Evolutionary conservation across 2,797 vertebrate genomes (phyloP).

Genomic region (Alauda arvensis): DNA sequence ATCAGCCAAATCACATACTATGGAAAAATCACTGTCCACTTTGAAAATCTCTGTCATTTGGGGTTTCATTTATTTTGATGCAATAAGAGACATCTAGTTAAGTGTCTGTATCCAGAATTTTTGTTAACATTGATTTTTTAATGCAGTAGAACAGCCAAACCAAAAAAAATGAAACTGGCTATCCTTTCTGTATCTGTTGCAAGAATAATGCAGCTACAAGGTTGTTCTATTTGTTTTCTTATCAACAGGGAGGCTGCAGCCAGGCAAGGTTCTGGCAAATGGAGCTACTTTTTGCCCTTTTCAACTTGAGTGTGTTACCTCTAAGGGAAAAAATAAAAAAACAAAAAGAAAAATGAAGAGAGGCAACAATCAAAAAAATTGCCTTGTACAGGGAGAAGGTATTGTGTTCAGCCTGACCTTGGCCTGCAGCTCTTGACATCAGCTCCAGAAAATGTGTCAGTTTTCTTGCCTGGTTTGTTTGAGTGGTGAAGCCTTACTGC

Average conservation of each 20-base stretch:
- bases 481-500: background rate
- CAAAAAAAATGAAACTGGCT: background rate
- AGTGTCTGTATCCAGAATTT: background rate
- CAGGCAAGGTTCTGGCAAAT: background rate
- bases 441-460: constrained; percentile 29
- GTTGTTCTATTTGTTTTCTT: background rate
- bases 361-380: constrained; percentile 15
- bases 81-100: background rate
- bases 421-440: constrained; percentile 47
- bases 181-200: background rate
- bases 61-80: background rate
- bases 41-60: background rate
- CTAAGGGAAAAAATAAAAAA: background rate
- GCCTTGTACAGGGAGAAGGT: constrained; percentile 20
- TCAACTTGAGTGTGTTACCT: background rate
- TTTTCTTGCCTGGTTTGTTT: constrained; percentile 21
- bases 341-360: background rate
- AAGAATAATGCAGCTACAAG: background rate
- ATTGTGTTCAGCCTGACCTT: constrained; percentile 44
- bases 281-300: background rate
- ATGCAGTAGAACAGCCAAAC: background rate
- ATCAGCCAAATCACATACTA: background rate
- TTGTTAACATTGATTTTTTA: background rate
- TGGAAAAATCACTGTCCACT: background rate
- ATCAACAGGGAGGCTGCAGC: background rate